Percentiles rank a stretch among this genome's conserved stretches.
These are phyloP conservation scores for Dallia pectoralis DNA, from an alignment of 2,797 vertebrate species.

Conservation along the genomic window DNA sequence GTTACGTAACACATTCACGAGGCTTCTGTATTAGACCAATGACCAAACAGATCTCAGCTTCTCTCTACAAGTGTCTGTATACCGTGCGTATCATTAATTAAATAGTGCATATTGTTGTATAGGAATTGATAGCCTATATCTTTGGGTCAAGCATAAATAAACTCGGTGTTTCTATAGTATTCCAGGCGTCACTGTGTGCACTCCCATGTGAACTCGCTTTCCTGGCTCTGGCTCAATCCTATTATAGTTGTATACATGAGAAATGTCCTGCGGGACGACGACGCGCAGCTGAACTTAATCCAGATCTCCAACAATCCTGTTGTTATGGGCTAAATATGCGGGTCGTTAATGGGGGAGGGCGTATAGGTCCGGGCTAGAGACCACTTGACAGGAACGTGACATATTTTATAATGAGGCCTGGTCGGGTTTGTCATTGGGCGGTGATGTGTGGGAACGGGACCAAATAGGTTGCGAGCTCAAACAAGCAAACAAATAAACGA, in stretches of 20 bases:
- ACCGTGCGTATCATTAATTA: background rate
- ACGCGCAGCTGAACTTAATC: conserved; percentile 69
- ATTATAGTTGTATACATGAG: conserved; percentile 6
- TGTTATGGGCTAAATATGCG: conserved; percentile 85
- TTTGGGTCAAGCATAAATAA: background rate
- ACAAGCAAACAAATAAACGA: conserved; percentile 51
- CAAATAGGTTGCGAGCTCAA: conserved; percentile 59
- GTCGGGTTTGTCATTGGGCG: conserved; percentile 42
- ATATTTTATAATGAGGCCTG: conserved; percentile 64
- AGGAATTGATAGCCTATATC: background rate
- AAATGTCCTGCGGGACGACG: conserved; percentile 27
- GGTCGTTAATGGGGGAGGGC: conserved; percentile 79
- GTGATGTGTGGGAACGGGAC: conserved; percentile 55
- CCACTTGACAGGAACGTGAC: conserved; percentile 60
- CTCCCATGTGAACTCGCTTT: conserved; percentile 1
- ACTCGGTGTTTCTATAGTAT: background rate
- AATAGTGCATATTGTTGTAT: background rate
- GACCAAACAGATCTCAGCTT: background rate
- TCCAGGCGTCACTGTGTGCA: background rate
- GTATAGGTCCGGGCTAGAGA: conserved; percentile 71
- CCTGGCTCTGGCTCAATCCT: conserved; percentile 6
- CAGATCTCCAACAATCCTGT: too few species aligned
- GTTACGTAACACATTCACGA: too few species aligned
- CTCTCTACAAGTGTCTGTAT: background rate
- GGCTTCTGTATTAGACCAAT: conserved; percentile 23